Conservation (phyloP, 1,140 invertebrate genomes). For the Pogonus chalceus region DNA sequence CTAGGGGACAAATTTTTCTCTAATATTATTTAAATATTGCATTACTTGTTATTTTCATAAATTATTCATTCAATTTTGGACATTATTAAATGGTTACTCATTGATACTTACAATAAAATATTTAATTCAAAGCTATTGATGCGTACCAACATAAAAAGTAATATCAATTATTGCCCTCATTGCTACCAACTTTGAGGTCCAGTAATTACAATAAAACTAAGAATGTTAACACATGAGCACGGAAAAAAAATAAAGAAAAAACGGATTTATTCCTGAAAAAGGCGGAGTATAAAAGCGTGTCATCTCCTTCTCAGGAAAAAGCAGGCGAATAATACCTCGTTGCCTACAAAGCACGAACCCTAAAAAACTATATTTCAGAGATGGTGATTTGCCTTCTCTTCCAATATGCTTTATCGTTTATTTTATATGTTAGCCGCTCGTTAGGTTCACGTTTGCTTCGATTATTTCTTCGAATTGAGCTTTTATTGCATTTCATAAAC, state of each 20-base stretch:
- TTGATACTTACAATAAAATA: too few relatives aligned
- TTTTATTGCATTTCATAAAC: not conserved
- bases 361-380: constrained; percentile 22
- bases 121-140: too few relatives aligned
- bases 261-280: not conserved
- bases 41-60: too few relatives aligned
- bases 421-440: constrained; percentile 11
- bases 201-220: too few relatives aligned
- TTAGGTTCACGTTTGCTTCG: not conserved
- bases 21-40: too few relatives aligned
- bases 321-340: constrained; percentile 20
- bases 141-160: too few relatives aligned
- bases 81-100: too few relatives aligned
- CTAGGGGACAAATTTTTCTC: too few relatives aligned
- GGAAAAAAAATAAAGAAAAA: not conserved
- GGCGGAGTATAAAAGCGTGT: constrained; percentile 6
- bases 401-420: constrained; percentile 21
- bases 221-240: too few relatives aligned
- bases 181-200: too few relatives aligned
- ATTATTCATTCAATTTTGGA: too few relatives aligned
- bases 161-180: constrained; percentile 17
- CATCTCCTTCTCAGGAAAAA: constrained; percentile 26
- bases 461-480: not conserved
- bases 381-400: constrained; percentile 16
- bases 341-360: constrained; percentile 21